Percentiles rank a stretch among this genome's conserved stretches.
phyloP scores from a whole-genome alignment of 2,113 vertebrate species.

The Phyllopteryx taeniolatus region DNA sequence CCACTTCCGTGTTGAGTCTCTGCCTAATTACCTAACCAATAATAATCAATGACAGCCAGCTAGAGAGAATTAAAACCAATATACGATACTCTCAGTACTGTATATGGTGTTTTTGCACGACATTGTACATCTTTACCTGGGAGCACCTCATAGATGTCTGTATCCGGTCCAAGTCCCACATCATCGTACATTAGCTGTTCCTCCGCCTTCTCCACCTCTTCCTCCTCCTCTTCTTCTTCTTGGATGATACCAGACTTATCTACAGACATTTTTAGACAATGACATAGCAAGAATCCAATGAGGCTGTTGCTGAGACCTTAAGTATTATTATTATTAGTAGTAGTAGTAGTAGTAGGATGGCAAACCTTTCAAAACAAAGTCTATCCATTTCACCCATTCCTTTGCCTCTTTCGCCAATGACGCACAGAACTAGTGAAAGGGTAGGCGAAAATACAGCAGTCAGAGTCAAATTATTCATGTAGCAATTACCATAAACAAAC shows the following conservation, averaged over 20 bases:
- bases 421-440: slow-evolving; percentile 84
- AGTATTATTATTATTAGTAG: background rate
- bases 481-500: slow-evolving; percentile 66
- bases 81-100: background rate
- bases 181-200: slow-evolving; percentile 81
- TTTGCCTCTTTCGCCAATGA: slow-evolving; percentile 86
- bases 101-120: background rate
- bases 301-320: background rate
- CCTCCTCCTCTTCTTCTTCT: slow-evolving; percentile 78
- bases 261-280: slow-evolving; percentile 33
- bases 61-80: background rate
- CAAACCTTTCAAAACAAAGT: slow-evolving; percentile 90
- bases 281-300: background rate
- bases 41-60: background rate
- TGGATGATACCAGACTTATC: slow-evolving; percentile 78
- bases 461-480: slow-evolving; percentile 45
- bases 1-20: background rate
- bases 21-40: background rate
- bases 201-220: slow-evolving; percentile 76
- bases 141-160: slow-evolving; percentile 89
- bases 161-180: slow-evolving; percentile 70
- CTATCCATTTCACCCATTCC: slow-evolving; percentile 91
- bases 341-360: background rate
- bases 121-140: slow-evolving; percentile 74
- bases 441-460: slow-evolving; percentile 42